phyloP scores from a whole-genome alignment of 1,140 invertebrate genomes.

The Aphaenogaster rudis region DNA sequence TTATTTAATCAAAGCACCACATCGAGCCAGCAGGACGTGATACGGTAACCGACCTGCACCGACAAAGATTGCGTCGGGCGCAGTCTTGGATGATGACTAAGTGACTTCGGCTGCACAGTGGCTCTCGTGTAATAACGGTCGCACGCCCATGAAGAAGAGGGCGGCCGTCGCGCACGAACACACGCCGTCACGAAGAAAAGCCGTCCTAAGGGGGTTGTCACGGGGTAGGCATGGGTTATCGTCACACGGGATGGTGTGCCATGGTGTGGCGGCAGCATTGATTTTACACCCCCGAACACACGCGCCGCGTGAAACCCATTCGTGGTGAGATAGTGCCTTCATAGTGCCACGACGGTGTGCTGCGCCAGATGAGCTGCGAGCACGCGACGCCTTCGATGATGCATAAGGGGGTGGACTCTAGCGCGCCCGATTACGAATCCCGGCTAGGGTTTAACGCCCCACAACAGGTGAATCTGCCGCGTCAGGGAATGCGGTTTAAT shows the following conservation, averaged over 20 bases:
- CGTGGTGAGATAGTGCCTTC: conserved; percentile 81
- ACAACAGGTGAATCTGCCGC: conserved; percentile 81
- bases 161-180: conserved; percentile 61
- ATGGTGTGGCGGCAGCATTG: conserved; percentile 80
- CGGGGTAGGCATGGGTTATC: conserved; percentile 71
- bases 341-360: conserved; percentile 74
- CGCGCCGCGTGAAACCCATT: conserved; percentile 84
- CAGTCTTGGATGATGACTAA: conserved; percentile 77
- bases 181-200: conserved; percentile 58
- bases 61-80: conserved; percentile 66
- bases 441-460: conserved; percentile 74
- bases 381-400: conserved; percentile 85
- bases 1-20: conserved; percentile 26
- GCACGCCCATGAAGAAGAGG: conserved; percentile 68
- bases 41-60: conserved; percentile 58
- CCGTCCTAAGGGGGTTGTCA: conserved; percentile 54
- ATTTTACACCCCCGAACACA: conserved; percentile 83
- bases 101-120: conserved; percentile 70
- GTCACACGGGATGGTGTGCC: conserved; percentile 74
- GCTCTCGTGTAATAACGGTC: conserved; percentile 74
- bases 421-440: conserved; percentile 73
- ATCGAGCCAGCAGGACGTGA: conserved; percentile 33
- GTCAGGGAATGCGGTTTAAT: conserved; percentile 46
- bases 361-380: conserved; percentile 81
- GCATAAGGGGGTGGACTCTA: conserved; percentile 71